Evolutionary conservation across 2,888 invertebrate genomes (phyloP).

Genomic region (Ectemnius cavifrons): DNA sequence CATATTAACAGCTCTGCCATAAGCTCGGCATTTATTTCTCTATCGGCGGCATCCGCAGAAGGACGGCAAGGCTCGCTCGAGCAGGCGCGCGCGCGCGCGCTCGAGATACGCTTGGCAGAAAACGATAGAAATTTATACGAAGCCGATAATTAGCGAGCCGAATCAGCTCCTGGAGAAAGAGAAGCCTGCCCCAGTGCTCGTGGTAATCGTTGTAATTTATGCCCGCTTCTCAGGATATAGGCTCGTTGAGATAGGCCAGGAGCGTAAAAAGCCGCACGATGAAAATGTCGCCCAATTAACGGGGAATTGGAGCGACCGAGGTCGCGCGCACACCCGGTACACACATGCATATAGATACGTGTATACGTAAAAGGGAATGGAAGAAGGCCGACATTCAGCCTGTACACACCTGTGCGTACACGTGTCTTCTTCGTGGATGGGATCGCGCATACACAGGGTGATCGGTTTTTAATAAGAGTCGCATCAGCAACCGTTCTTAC

Average conservation of each 20-base stretch:
- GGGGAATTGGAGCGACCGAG: conserved; percentile 71
- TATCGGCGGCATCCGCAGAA: conserved; percentile 61
- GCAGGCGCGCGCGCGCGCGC: neutral
- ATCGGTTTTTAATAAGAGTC: conserved; percentile 14
- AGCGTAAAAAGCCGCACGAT: conserved; percentile 64
- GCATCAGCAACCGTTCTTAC: neutral
- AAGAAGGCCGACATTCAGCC: no score
- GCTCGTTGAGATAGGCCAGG: conserved; percentile 65
- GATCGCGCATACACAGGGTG: conserved; percentile 38
- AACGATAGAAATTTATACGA: conserved; percentile 68
- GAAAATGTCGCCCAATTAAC: conserved; percentile 75
- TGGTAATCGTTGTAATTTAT: conserved; percentile 75
- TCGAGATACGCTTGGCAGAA: conserved; percentile 39
- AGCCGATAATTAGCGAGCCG: conserved; percentile 71
- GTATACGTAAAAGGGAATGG: no score
- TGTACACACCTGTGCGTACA: neutral
- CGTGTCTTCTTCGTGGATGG: conserved; percentile 19
- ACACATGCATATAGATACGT: conserved; percentile 9
- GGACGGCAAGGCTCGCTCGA: conserved; percentile 9
- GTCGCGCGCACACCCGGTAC: conserved; percentile 53
- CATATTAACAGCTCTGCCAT: conserved; percentile 57
- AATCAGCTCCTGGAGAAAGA: conserved; percentile 48
- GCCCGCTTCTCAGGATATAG: conserved; percentile 66
- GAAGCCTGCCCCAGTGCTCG: conserved; percentile 43
- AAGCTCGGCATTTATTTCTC: conserved; percentile 62